Evolutionary conservation across 2,888 invertebrate species (phyloP).

Genomic region (Rhagophthalmus giganteus): DNA sequence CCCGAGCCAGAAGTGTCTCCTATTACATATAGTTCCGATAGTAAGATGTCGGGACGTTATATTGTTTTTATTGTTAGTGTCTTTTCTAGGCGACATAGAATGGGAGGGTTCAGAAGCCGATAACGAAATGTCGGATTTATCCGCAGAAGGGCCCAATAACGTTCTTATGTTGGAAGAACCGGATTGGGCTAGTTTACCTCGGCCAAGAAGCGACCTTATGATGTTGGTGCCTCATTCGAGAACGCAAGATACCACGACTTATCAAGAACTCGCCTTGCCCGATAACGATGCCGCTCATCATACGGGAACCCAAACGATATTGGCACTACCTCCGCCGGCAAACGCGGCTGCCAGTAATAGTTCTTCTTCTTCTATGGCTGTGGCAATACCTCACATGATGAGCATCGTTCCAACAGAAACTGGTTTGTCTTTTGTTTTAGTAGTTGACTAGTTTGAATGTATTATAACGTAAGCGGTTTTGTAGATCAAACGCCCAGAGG

Average conservation of each 20-base stretch:
- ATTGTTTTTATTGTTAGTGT: not conserved
- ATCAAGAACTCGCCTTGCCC: constrained; percentile 29
- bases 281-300: constrained; percentile 11
- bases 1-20: constrained; percentile 63
- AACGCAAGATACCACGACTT: constrained; percentile 17
- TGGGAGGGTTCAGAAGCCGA: constrained; percentile 74
- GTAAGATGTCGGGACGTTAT: constrained; percentile 52
- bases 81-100: constrained; percentile 66
- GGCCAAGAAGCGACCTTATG: constrained; percentile 29
- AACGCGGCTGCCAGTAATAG: constrained; percentile 9
- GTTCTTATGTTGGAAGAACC: constrained; percentile 53
- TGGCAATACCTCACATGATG: constrained; percentile 38
- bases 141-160: constrained; percentile 46
- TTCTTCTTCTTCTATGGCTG: constrained; percentile 35
- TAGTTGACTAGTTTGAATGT: too few relatives aligned
- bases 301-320: constrained; percentile 17
- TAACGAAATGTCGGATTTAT: constrained; percentile 57
- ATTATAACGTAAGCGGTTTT: too few relatives aligned
- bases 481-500: not conserved
- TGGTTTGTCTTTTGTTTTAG: constrained; percentile 9
- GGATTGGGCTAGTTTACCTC: constrained; percentile 33
- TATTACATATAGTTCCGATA: constrained; percentile 67
- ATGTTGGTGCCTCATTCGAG: constrained; percentile 33
- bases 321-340: constrained; percentile 32
- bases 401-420: constrained; percentile 12